These are phyloP conservation scores for Miichthys miiuy DNA, from an alignment of 2,797 vertebrate species.

Conservation along the genomic window DNA sequence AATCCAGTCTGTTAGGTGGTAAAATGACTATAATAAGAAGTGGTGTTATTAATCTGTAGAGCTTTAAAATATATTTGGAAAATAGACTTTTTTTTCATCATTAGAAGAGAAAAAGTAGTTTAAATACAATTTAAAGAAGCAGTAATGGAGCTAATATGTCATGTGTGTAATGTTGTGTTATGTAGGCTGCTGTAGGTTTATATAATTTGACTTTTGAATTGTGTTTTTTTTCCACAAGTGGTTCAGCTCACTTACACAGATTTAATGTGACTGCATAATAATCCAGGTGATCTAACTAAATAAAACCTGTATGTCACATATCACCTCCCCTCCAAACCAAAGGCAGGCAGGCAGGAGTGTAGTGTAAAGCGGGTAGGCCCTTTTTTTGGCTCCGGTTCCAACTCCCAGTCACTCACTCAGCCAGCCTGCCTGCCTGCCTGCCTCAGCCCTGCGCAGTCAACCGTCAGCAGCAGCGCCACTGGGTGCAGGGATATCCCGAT, in stretches of 20 bases:
- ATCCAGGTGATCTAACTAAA: not conserved
- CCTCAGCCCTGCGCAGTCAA: conserved; percentile 72
- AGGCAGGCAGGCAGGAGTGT: conserved; percentile 8
- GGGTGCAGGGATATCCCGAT: conserved; percentile 75
- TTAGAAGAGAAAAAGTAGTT: too few relatives aligned
- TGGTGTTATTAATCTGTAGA: not conserved
- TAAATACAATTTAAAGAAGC: too few relatives aligned
- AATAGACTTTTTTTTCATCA: not conserved
- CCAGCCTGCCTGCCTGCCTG: not conserved
- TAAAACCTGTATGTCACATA: not conserved
- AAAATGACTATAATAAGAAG: not conserved
- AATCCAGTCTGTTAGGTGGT: not conserved
- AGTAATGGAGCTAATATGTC: too few relatives aligned
- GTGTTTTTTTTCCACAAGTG: conserved; percentile 7
- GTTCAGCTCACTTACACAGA: not conserved
- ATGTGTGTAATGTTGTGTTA: too few relatives aligned
- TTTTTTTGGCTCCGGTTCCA: conserved; percentile 66
- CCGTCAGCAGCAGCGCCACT: conserved; percentile 77
- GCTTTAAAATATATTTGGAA: not conserved
- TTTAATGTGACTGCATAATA: not conserved
- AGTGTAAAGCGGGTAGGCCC: conserved; percentile 62
- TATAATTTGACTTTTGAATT: not conserved
- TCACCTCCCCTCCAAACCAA: not conserved
- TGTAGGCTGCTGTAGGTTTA: too few relatives aligned
- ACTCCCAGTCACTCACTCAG: conserved; percentile 54